Evolutionary conservation across 2,888 invertebrate species (phyloP), one percentile per base, ranked within the genome.

Genomic region (Homarus gammarus): DNA sequence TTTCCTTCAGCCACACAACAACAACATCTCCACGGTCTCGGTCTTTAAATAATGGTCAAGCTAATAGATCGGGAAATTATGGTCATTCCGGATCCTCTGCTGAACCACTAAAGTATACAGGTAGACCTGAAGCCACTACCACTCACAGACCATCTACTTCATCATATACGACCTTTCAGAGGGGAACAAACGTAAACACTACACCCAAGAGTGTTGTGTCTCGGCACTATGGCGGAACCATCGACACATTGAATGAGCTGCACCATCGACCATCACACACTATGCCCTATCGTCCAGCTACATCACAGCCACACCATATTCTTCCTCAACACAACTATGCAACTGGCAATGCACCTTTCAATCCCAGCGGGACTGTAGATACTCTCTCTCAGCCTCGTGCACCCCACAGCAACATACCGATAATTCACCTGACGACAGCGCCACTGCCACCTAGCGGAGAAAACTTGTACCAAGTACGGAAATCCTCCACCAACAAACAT

Each of bases 281-380:
- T 3, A 64, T 0, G 10, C 27, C 27, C 3, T 6, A 27, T 27
- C 64, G 64, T 64, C 64, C 64, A 22, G 5, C 27, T 1, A n/a
- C 22, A 27, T 5, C 22, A 64, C n/a, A 27, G 1, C 10, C 64
- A 3, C 3, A 8, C n/a, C 3, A 44, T 8, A 12, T 75, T n/a
- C 0, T 27, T 40, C 0, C 40, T n/a, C 38, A 22, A 2, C 81
- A 2, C 2, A 38, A 64, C 15, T 68, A 70, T 33, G 31, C 44
- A 10, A 40, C 70, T 70, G 70, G 82, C 27, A 70, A 70, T 22
- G 44, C 82, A 8, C 70, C 68, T 49, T 70, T 82, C 56, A 78
- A 56, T 38, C 78, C 78, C 56, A 56, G 33, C 18, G 75, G 12
- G 15, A 27, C n/a, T 61, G 15, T 38, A 38, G 38, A 81, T 10